Evolutionary conservation across 2,888 invertebrate genomes (phyloP).

Genomic region (Caenorhabditis sulstoni): DNA sequence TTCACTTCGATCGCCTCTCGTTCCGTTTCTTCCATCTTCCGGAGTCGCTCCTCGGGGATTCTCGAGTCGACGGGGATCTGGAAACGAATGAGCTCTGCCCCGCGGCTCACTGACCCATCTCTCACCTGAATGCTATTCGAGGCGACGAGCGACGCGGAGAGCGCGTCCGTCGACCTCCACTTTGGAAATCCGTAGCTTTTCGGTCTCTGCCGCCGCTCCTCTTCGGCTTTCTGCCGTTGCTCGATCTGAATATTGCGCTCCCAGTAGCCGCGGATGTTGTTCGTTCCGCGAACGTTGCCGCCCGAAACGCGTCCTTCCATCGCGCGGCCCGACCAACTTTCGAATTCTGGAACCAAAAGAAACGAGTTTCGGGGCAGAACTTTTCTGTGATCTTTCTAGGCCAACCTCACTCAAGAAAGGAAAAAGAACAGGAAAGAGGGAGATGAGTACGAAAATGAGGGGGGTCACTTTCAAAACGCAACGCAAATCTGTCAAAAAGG

Average conservation of each 20-base stretch:
- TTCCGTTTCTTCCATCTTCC: conserved; percentile 73
- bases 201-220: conserved; percentile 55
- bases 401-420: not conserved
- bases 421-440: not conserved
- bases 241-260: conserved; percentile 66
- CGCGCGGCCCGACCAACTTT: conserved; percentile 55
- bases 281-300: conserved; percentile 48
- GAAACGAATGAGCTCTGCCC: not conserved
- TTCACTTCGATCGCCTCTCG: conserved; percentile 66
- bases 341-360: conserved; percentile 51
- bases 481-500: conserved; percentile 35
- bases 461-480: too few species aligned
- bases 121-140: conserved; percentile 67
- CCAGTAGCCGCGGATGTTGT: conserved; percentile 67
- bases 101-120: too few species aligned
- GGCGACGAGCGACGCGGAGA: conserved; percentile 76
- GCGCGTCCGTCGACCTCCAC: conserved; percentile 76
- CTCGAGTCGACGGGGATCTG: conserved; percentile 71
- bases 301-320: conserved; percentile 58
- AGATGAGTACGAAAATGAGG: too few species aligned
- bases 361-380: too few species aligned
- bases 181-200: conserved; percentile 72
- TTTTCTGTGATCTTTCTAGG: too few species aligned
- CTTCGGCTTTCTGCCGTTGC: conserved; percentile 47
- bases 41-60: conserved; percentile 69